phyloP scores from a whole-genome alignment of 2,797 vertebrate species.

The Poecilia gillii region DNA sequence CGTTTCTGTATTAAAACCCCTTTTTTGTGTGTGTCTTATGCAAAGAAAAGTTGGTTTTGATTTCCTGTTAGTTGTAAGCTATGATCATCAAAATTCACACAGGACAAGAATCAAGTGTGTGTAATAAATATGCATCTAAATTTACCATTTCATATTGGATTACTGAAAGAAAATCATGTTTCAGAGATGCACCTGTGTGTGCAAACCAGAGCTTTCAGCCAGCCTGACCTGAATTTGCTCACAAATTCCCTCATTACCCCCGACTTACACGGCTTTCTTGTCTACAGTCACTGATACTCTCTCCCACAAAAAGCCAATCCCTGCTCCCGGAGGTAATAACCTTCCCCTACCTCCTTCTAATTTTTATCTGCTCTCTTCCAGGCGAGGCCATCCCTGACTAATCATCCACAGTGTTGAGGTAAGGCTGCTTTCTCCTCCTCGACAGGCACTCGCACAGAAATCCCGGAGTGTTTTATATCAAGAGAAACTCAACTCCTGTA shows the following conservation, averaged over 20 bases:
- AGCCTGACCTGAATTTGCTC: slow-evolving; percentile 39
- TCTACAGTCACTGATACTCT: slow-evolving; percentile 5
- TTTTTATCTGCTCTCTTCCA: slow-evolving; percentile 68
- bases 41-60: neutral
- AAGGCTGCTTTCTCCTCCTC: slow-evolving; percentile 44
- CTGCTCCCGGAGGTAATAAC: slow-evolving; percentile 40
- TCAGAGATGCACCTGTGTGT: slow-evolving; percentile 9
- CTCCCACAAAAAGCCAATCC: slow-evolving; percentile 12
- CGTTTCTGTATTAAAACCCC: neutral
- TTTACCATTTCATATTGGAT: neutral
- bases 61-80: neutral
- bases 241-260: slow-evolving; percentile 36
- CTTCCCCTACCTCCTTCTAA: slow-evolving; percentile 18
- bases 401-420: slow-evolving; percentile 69
- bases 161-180: neutral
- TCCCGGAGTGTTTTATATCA: slow-evolving; percentile 27
- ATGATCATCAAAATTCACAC: neutral
- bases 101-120: neutral
- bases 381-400: slow-evolving; percentile 60
- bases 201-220: slow-evolving; percentile 20
- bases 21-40: neutral
- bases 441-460: slow-evolving; percentile 27
- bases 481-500: slow-evolving; percentile 27
- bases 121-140: neutral
- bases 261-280: slow-evolving; percentile 33